Percentiles rank a stretch among this genome's conserved stretches.
Evolutionary conservation across 2,797 vertebrate species (phyloP).

Genomic region (Mycteria americana): DNA sequence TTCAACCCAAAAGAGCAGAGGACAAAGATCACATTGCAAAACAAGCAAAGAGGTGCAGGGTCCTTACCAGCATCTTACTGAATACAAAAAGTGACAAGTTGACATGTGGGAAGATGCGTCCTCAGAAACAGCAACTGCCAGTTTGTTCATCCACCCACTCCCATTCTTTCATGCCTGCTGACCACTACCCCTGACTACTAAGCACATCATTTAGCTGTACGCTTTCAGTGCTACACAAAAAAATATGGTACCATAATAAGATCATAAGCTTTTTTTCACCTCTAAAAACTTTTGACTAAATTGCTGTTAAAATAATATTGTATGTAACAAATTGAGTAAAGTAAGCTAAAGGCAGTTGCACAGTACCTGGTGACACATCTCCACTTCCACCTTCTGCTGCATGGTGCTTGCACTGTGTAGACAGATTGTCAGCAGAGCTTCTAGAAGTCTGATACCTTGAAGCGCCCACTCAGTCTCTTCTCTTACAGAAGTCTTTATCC

Average conservation of each 20-base stretch:
- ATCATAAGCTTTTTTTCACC: background rate
- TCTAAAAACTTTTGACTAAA: background rate
- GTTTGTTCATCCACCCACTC: background rate
- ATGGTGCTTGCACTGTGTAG: slow-evolving; percentile 84
- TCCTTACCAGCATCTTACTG: background rate
- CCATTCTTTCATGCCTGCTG: background rate
- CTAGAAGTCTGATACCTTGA: slow-evolving; percentile 89
- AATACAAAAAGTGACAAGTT: background rate
- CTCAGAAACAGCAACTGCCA: background rate
- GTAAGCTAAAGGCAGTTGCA: background rate
- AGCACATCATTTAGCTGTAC: background rate
- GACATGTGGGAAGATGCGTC: background rate
- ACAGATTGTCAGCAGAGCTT: slow-evolving; percentile 92
- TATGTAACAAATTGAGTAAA: background rate
- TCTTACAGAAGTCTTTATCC: slow-evolving; percentile 24
- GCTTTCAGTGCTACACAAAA: background rate
- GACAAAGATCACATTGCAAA: background rate
- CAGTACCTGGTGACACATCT: slow-evolving; percentile 84
- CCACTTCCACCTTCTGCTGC: slow-evolving; percentile 84
- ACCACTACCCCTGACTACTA: background rate
- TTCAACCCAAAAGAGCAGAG: background rate
- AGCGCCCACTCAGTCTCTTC: slow-evolving; percentile 83
- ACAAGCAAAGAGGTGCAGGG: background rate
- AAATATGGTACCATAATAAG: rapidly evolving
- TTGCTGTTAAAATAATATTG: background rate